Evolutionary conservation across 1,140 invertebrate species (phyloP).

Genomic region (Matsumurasca onukii): DNA sequence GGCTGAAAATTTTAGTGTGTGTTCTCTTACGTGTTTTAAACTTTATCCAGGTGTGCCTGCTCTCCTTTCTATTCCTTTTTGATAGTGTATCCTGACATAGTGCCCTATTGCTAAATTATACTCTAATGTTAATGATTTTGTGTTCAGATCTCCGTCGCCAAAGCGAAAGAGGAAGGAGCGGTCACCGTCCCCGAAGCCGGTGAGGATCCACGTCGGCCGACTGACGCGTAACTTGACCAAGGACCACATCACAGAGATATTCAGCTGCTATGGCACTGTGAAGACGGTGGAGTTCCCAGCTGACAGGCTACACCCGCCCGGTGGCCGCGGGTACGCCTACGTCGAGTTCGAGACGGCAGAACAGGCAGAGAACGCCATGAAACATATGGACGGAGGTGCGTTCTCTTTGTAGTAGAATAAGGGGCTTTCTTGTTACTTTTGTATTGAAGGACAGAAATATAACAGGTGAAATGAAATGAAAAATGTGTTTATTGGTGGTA

Average conservation of each 20-base stretch:
- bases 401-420: no score
- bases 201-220: constrained; percentile 90
- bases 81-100: no score
- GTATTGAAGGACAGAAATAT: background rate
- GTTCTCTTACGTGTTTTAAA: no score
- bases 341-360: constrained; percentile 92
- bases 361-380: constrained; percentile 97
- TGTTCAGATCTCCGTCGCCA: constrained; percentile 52
- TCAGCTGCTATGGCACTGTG: constrained; percentile 87
- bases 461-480: background rate
- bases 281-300: constrained; percentile 88
- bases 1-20: no score
- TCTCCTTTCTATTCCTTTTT: no score
- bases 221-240: constrained; percentile 90
- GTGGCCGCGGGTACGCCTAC: constrained; percentile 90
- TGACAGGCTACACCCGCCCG: constrained; percentile 82
- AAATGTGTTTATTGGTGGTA: no score
- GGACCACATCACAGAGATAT: constrained; percentile 95
- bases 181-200: constrained; percentile 81
- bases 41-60: no score
- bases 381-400: constrained; percentile 96
- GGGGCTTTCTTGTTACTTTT: no score
- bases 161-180: constrained; percentile 67
- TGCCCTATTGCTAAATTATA: no score
- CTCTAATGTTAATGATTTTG: no score